Evolutionary conservation across 2,797 vertebrate species (phyloP).

Genomic region (Scomberomorus guttatus): DNA sequence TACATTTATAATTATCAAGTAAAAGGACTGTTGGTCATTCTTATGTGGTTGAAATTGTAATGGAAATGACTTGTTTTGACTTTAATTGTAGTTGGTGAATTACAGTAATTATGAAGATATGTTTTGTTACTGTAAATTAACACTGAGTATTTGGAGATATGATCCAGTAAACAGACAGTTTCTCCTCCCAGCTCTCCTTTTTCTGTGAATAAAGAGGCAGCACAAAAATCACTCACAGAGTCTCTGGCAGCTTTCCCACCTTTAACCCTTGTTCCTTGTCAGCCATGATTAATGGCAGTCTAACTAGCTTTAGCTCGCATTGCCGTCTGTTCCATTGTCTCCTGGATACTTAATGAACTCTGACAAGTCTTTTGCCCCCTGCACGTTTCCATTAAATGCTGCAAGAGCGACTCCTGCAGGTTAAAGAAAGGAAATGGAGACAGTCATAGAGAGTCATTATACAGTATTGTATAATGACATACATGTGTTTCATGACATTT

Average conservation of each 20-base stretch:
- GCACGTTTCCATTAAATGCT: constrained; percentile 52
- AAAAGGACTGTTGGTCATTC: not conserved
- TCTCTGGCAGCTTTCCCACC: constrained; percentile 67
- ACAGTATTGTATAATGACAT: too few relatives aligned
- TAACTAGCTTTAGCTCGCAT: constrained; percentile 63
- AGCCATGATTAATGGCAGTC: constrained; percentile 80
- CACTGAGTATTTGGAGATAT: not conserved
- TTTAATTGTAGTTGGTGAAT: not conserved
- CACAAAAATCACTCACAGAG: constrained; percentile 62
- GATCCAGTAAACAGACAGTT: constrained; percentile 16
- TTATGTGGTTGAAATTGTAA: not conserved
- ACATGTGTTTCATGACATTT: not conserved
- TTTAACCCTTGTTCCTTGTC: constrained; percentile 76
- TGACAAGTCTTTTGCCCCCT: constrained; percentile 83
- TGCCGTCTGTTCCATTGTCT: constrained; percentile 67
- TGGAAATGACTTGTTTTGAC: not conserved
- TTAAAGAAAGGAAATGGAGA: not conserved
- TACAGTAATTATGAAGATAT: constrained; percentile 5
- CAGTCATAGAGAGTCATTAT: not conserved
- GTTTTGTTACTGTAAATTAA: constrained; percentile 5
- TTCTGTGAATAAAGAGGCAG: constrained; percentile 29
- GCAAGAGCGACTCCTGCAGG: constrained; percentile 69
- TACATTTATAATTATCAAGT: not conserved
- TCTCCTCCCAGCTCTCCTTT: constrained; percentile 22
- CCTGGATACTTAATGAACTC: constrained; percentile 75